Conservation (phyloP, 2,113 vertebrate genomes). For the Helogale parvula region DNA sequence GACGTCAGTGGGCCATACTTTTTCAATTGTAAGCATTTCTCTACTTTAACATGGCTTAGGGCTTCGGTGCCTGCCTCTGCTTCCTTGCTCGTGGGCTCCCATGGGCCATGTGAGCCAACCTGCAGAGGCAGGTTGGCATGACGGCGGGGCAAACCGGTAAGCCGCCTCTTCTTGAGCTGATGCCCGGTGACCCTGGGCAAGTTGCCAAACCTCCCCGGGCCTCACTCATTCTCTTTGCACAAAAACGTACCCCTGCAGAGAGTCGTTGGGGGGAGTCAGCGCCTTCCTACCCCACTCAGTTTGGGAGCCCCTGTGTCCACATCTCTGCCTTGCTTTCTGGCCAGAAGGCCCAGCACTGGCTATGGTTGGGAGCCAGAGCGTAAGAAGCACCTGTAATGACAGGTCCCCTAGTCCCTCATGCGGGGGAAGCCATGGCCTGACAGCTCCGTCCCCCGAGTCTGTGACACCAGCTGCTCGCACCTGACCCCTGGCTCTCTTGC, state of each 20-base stretch:
- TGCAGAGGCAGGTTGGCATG: fast-evolving
- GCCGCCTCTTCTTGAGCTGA: neutral
- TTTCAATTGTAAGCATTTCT: neutral
- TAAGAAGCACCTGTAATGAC: neutral
- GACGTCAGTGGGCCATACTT: fast-evolving
- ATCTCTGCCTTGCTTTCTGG: neutral
- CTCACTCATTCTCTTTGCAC: neutral
- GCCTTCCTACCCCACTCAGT: neutral
- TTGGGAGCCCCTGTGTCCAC: fast-evolving
- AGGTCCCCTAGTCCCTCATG: neutral
- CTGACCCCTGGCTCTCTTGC: neutral
- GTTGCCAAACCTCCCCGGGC: neutral
- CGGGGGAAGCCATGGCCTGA: neutral
- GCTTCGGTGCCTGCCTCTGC: neutral
- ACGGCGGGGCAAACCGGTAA: neutral
- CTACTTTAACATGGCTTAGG: neutral
- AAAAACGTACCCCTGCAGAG: neutral
- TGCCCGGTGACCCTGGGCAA: neutral
- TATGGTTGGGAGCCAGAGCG: neutral
- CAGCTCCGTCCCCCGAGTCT: fast-evolving
- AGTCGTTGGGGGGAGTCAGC: neutral
- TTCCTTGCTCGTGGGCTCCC: neutral
- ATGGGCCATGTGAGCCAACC: fast-evolving
- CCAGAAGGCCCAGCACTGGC: neutral
- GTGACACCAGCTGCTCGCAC: neutral